Evolutionary conservation across 2,888 invertebrate species (phyloP).

Genomic region (Troides helena): DNA sequence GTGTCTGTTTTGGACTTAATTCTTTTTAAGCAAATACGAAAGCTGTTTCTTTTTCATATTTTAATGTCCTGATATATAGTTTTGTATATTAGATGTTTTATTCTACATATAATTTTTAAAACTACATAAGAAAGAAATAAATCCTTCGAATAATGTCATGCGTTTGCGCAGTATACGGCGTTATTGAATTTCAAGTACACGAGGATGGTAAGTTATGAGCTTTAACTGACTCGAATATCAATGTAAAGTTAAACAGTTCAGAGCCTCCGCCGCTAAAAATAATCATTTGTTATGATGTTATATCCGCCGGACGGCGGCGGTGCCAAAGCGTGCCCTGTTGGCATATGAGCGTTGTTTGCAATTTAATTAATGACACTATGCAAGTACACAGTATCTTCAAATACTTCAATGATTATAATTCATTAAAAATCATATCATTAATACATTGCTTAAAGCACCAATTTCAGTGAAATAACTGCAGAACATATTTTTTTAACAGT

Average conservation of each 20-base stretch:
- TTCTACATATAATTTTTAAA: no score
- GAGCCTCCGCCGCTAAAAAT: slow-evolving; percentile 57
- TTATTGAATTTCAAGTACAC: slow-evolving; percentile 24
- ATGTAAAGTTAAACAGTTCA: slow-evolving; percentile 40
- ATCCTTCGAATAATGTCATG: background rate
- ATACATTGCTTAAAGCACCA: no score
- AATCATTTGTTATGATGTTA: slow-evolving; percentile 54
- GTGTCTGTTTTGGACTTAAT: no score
- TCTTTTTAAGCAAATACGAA: no score
- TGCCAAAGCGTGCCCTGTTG: slow-evolving; percentile 60
- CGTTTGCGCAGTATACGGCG: background rate
- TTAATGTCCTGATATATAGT: no score
- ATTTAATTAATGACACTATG: slow-evolving; percentile 33
- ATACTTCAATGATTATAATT: slow-evolving; percentile 2
- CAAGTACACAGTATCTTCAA: background rate
- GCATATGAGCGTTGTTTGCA: slow-evolving; percentile 53
- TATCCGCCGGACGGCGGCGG: slow-evolving; percentile 64
- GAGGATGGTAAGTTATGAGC: slow-evolving; percentile 23
- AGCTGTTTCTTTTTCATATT: no score
- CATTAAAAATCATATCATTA: no score
- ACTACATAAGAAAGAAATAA: background rate
- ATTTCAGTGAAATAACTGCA: no score
- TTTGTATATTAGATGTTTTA: no score
- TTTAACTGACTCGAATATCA: slow-evolving; percentile 52
- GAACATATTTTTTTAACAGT: no score